A percentile compares a stretch with the other conserved stretches of the same genome.
These are phyloP conservation scores for Athalia cordata DNA, from an alignment of 2,888 invertebrate genomes.

Conservation along the genomic window DNA sequence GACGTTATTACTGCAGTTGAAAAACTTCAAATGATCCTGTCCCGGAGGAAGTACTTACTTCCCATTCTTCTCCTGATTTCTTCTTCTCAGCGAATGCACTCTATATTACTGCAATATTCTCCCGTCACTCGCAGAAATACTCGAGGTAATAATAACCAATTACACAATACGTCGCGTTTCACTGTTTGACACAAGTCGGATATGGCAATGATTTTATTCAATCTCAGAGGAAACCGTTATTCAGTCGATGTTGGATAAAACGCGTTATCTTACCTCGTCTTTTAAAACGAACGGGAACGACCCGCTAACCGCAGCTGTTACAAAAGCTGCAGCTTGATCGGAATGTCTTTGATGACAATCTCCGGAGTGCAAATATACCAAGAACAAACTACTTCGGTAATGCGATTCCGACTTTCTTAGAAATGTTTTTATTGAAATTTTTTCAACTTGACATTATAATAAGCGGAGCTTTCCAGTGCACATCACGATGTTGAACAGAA, in stretches of 20 bases:
- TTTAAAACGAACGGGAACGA: no score
- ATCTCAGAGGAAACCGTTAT: no score
- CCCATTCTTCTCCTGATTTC: background rate
- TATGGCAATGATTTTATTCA: no score
- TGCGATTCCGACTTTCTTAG: conserved; percentile 1
- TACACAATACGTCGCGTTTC: background rate
- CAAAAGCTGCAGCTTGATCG: background rate
- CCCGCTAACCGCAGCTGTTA: background rate
- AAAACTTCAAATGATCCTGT: conserved; percentile 18
- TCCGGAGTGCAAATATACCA: conserved; percentile 13
- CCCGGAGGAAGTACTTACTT: background rate
- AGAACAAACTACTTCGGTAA: conserved; percentile 25
- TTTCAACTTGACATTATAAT: background rate
- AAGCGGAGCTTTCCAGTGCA: background rate
- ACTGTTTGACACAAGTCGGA: background rate
- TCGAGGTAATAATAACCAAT: conserved; percentile 2
- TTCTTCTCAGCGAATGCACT: background rate
- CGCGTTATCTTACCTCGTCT: no score
- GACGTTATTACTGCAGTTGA: conserved; percentile 20
- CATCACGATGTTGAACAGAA: no score
- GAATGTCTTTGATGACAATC: background rate
- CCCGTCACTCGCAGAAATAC: conserved; percentile 6
- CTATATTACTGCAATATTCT: background rate
- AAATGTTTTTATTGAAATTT: conserved; percentile 19
- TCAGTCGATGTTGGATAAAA: no score